Evolutionary conservation across 1,140 invertebrate genomes (phyloP).

Genomic region (Anagrus nilaparvatae): DNA sequence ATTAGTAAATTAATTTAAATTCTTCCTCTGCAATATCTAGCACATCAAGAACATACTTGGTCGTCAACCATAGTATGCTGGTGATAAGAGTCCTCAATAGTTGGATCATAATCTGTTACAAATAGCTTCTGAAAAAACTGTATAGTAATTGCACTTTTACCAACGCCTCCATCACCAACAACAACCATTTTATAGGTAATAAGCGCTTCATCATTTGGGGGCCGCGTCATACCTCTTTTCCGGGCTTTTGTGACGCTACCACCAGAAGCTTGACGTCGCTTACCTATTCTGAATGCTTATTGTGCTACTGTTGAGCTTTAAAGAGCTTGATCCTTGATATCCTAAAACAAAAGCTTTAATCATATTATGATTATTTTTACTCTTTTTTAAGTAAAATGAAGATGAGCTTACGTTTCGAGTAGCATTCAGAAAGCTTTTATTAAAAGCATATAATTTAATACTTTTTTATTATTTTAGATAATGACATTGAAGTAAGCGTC

Average conservation of each 20-base stretch:
- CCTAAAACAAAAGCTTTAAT: too few relatives aligned
- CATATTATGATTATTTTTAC: too few relatives aligned
- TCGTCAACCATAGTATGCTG: slow-evolving; percentile 89
- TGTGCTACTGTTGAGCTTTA: background rate
- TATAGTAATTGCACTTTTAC: slow-evolving; percentile 86
- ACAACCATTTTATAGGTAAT: slow-evolving; percentile 81
- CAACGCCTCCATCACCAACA: slow-evolving; percentile 81
- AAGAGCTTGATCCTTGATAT: too few relatives aligned
- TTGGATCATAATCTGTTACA: slow-evolving; percentile 84
- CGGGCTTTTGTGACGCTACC: slow-evolving; percentile 23
- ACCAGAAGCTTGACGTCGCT: slow-evolving; percentile 5
- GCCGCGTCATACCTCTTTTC: slow-evolving; percentile 47
- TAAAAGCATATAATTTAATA: too few relatives aligned
- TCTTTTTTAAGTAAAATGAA: too few relatives aligned
- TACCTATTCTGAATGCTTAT: background rate
- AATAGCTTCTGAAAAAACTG: slow-evolving; percentile 82
- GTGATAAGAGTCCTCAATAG: slow-evolving; percentile 84
- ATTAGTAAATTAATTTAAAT: slow-evolving; percentile 3
- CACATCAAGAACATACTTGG: slow-evolving; percentile 70
- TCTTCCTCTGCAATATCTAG: slow-evolving; percentile 89
- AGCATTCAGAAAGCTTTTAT: too few relatives aligned
- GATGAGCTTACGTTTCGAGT: too few relatives aligned
- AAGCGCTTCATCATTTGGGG: slow-evolving; percentile 71
- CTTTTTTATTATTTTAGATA: too few relatives aligned
- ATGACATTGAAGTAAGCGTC: too few relatives aligned